Evolutionary conservation across 1,140 invertebrate species (phyloP).

Genomic region (Coenobita brevimanus): DNA sequence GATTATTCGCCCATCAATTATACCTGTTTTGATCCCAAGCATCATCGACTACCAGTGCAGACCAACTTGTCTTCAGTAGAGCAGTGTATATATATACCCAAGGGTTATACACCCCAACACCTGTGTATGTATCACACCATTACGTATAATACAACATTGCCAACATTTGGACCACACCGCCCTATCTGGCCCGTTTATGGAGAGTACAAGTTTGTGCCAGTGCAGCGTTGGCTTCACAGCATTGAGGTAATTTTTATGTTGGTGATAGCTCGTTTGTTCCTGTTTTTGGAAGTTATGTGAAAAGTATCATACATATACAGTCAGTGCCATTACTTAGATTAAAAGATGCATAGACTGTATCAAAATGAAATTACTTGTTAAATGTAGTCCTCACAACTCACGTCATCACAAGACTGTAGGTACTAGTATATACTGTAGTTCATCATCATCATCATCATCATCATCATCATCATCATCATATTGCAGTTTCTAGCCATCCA

Average conservation of each 20-base stretch:
- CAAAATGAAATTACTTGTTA: too few relatives aligned
- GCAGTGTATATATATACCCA: constrained; percentile 78
- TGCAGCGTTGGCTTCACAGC: constrained; percentile 88
- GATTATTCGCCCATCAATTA: constrained; percentile 79
- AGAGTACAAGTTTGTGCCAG: constrained; percentile 86
- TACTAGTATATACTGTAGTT: too few relatives aligned
- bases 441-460: too few relatives aligned
- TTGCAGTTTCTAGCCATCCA: too few relatives aligned
- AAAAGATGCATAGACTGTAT: too few relatives aligned
- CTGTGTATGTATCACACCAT: constrained; percentile 83
- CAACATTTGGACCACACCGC: constrained; percentile 84
- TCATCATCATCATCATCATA: too few relatives aligned
- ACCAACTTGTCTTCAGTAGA: constrained; percentile 74
- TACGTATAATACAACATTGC: constrained; percentile 79
- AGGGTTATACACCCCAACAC: constrained; percentile 78
- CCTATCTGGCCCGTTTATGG: constrained; percentile 88
- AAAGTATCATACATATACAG: too few relatives aligned
- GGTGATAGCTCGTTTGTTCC: too few relatives aligned
- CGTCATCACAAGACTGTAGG: too few relatives aligned
- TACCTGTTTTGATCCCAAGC: constrained; percentile 78
- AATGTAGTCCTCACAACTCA: too few relatives aligned
- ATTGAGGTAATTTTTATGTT: constrained; percentile 76
- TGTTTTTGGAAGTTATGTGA: too few relatives aligned
- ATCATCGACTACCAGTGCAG: constrained; percentile 66
- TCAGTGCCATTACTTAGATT: too few relatives aligned